Percentiles rank a stretch among this genome's conserved stretches.
These are phyloP conservation scores for Eucera pruinosa DNA, from an alignment of 2,888 invertebrate species.

Conservation along the genomic window DNA sequence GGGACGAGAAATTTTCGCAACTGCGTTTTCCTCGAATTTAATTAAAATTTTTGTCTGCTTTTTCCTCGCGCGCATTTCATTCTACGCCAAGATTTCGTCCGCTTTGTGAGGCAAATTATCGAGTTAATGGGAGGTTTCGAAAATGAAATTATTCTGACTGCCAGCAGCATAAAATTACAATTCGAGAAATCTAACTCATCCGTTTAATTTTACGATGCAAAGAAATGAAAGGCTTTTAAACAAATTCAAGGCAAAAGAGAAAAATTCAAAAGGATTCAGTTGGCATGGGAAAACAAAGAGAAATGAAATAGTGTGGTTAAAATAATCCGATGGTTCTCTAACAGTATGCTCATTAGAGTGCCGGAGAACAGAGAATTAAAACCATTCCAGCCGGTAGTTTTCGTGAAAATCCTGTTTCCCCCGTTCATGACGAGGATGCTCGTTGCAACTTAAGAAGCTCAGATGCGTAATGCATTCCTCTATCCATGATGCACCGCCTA, in stretches of 20 bases:
- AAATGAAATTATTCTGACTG: not conserved
- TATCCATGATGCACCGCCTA: constrained; percentile 5
- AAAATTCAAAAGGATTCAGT: too few species aligned
- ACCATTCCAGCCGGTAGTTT: constrained; percentile 7
- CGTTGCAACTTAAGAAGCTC: constrained; percentile 24
- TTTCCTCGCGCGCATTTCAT: constrained; percentile 8
- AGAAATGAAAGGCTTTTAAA: too few species aligned
- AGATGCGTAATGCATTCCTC: constrained; percentile 20
- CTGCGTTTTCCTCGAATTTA: constrained; percentile 46
- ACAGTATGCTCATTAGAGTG: not conserved
- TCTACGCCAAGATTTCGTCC: constrained; percentile 7
- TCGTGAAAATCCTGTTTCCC: constrained; percentile 8
- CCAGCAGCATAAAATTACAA: not conserved
- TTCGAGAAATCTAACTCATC: not conserved
- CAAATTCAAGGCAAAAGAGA: too few species aligned
- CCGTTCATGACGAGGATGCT: constrained; percentile 15
- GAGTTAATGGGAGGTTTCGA: not conserved
- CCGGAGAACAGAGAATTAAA: constrained; percentile 13
- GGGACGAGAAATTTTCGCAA: constrained; percentile 43
- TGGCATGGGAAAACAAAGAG: too few species aligned
- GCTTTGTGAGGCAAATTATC: constrained; percentile 8
- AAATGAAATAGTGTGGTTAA: not conserved
- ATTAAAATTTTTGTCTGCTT: constrained; percentile 47
- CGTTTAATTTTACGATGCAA: too few species aligned
- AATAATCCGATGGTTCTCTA: constrained; percentile 9